Conservation (phyloP, 2,113 vertebrate genomes). For the Micromys minutus region DNA sequence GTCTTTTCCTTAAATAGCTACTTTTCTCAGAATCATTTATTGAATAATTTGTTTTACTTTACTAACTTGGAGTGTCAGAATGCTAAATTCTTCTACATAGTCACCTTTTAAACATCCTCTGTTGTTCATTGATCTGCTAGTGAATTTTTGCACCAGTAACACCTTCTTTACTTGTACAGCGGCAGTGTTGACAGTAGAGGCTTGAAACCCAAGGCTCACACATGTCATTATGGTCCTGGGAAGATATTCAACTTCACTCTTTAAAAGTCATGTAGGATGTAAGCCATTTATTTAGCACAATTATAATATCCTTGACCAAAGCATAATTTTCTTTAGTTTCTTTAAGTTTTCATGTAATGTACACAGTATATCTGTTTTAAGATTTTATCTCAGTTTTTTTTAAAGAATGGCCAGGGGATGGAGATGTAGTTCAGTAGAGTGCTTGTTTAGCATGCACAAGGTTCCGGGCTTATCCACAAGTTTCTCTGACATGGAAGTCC, state of each 20-base stretch:
- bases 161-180: neutral
- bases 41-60: conserved; percentile 3
- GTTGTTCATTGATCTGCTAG: neutral
- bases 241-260: conserved; percentile 33
- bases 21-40: neutral
- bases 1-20: neutral
- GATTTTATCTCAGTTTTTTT: neutral
- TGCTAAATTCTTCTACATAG: conserved; percentile 23
- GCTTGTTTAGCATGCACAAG: neutral
- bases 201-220: conserved; percentile 30
- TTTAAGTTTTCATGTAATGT: neutral
- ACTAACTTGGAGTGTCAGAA: neutral
- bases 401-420: neutral
- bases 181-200: neutral
- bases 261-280: conserved; percentile 25
- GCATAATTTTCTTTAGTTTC: neutral
- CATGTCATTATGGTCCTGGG: conserved; percentile 39
- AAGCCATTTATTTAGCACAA: neutral
- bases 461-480: neutral
- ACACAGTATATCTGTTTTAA: neutral
- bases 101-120: neutral
- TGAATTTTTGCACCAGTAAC: neutral
- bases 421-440: neutral
- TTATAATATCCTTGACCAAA: conserved; percentile 3
- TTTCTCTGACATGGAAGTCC: neutral